Conservation (phyloP, 2,113 vertebrate species). For the Damaliscus lunatus region DNA sequence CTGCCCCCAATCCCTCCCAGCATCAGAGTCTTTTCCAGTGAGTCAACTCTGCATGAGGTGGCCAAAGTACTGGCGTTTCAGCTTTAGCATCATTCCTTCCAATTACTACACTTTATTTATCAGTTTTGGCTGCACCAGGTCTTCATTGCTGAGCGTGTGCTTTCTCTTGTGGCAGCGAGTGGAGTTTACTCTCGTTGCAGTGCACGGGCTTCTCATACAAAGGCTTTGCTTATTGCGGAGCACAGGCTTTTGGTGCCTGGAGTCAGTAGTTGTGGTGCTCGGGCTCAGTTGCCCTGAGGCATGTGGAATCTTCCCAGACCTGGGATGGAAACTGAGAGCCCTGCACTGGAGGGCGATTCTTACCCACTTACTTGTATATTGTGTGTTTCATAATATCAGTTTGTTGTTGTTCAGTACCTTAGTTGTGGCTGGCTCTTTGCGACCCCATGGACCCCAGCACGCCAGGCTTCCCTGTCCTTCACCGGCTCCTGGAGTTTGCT, state of each 20-base stretch:
- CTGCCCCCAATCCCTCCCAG: no score
- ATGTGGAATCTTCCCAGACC: background rate
- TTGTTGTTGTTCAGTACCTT: background rate
- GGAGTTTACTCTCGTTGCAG: rapidly evolving
- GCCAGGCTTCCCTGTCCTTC: background rate
- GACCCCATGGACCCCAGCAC: rapidly evolving
- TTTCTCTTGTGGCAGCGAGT: background rate
- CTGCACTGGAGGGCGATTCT: background rate
- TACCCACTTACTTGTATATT: background rate
- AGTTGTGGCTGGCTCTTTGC: rapidly evolving
- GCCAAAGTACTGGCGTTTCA: no score
- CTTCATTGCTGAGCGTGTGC: rapidly evolving
- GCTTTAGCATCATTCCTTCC: no score
- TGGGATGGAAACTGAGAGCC: background rate
- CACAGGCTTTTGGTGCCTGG: background rate
- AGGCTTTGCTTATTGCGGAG: background rate
- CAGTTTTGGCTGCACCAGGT: background rate
- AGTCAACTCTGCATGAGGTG: no score
- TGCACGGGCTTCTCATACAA: background rate
- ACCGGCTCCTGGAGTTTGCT: background rate
- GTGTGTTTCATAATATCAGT: background rate
- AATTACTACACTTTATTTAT: background rate
- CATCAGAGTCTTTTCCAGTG: no score
- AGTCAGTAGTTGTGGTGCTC: background rate
- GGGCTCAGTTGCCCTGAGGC: background rate